These are phyloP conservation scores for Achlya flavicornis DNA, from an alignment of 2,888 invertebrate genomes.

Conservation along the genomic window DNA sequence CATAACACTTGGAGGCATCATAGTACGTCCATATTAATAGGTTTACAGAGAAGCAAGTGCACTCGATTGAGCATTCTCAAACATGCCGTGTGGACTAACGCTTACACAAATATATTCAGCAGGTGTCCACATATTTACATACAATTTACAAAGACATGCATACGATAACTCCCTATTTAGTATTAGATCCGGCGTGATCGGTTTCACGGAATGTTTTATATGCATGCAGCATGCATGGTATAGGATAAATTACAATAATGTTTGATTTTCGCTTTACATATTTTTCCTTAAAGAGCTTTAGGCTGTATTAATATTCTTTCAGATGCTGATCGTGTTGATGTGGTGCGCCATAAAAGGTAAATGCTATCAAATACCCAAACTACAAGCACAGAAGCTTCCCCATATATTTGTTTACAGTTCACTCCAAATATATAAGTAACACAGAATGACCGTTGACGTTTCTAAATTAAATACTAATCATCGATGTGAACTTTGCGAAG, in stretches of 20 bases:
- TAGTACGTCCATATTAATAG: conserved; percentile 70
- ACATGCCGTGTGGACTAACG: conserved; percentile 62
- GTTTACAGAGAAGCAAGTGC: conserved; percentile 77
- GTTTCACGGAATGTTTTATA: conserved; percentile 38
- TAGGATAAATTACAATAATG: conserved; percentile 11
- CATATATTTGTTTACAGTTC: background rate
- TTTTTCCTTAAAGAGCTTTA: background rate
- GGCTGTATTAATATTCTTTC: background rate
- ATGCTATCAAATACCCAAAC: background rate
- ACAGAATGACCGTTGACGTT: background rate
- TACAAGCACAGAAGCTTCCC: background rate
- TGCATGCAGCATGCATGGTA: background rate
- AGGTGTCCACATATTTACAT: conserved; percentile 82
- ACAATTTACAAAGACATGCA: conserved; percentile 76
- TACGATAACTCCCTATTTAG: conserved; percentile 66
- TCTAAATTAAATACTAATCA: conserved; percentile 11
- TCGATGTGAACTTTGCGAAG: conserved; percentile 43
- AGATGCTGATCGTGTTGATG: background rate
- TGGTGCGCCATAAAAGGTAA: background rate
- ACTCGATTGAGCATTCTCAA: conserved; percentile 72
- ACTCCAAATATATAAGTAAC: background rate
- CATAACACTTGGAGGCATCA: conserved; percentile 67
- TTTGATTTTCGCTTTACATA: background rate
- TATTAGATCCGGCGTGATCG: conserved; percentile 65
- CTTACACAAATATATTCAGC: conserved; percentile 79